Evolutionary conservation across 2,797 vertebrate species (phyloP), one percentile per base, ranked within the genome.

Genomic region (Pangasius krempfi): DNA sequence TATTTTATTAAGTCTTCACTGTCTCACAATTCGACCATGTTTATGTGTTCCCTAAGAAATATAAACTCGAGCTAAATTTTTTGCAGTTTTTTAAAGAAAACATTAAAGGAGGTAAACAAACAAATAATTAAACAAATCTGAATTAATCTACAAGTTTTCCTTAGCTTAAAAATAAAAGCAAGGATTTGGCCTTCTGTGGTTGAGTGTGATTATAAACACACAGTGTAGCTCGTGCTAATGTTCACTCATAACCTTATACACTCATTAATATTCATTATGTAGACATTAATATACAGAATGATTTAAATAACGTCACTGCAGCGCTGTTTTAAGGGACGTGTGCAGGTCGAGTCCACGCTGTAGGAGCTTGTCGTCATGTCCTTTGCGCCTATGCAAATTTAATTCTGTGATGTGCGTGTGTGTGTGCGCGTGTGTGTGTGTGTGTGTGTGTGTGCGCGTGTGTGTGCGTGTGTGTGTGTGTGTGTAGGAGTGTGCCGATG

Each of bases 401-500:
- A 47, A 12, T 50, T 27, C 73, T 76, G 10, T 44, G 72, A 10
- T 40, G 18, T 72, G 72, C 25, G 72, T 25, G 70, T 40, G 66
- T 16, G 64, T 37, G 37, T 37, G n/a, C n/a, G 33, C 2, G 33
- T 33, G 2, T 14, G 64, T 18, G 5, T 18, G 30, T 73, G 20
- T 73, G 37, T 73, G 70, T 25, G 56, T 75, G 16, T 85, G 70
- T 44, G 14, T 66, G 40, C 52, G 40, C 37, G 70, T 79, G 84
- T 86, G 79, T 68, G 70, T 79, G 13, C 54, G 60, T 80, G 47
- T 58, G 33, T 80, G 72, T 84, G 5, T 85, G 58, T 92, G 33
- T 91, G 73, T 87, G 76, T 85, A 99, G 98, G 98, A 99, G 12
- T 99, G 98, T 90, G 97, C 98, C 0, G 98, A 99, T 25, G 96